Evolutionary conservation across 2,888 invertebrate genomes (phyloP), one percentile per base, ranked within the genome.

Genomic region (Clusia tigrina): DNA sequence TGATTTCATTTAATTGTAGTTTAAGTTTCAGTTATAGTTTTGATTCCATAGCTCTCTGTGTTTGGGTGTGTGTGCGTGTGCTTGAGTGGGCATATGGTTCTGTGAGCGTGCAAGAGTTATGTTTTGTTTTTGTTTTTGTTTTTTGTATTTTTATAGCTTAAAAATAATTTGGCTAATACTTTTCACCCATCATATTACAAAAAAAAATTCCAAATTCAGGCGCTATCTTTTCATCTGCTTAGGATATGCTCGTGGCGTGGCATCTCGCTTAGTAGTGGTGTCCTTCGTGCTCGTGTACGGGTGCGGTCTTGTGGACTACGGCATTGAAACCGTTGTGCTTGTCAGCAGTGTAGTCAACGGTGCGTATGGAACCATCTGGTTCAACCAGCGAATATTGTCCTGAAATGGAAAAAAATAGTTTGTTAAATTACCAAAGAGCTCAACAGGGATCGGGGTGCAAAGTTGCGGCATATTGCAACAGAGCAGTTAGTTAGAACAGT

Each of bases 281-380:
- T 60, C 76, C 77, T 69, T 80, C 80, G 38, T 78, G 77, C 54
- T 81, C 81, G 60, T 83, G 83, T 60, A 81, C 79, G 48, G 84
- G 83, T 59, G 81, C 82, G 22, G 84, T 84, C 76, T 83, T 83
- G 69, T 84, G 84, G 22, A 84, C 84, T 32, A 84, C 81, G 38
- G 84, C 84, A 67, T 84, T 84, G 75, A 84, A 84, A 54, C 83
- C 83, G 61, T 83, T 84, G 70, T 84, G 83, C 70, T 84, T 84
- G 64, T 84, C 84, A 62, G 84, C 84, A 32, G 84, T 83, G 66
- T 84, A 84, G 69, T 84, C 84, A 48, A 84, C 84, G 38, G 90
- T 91, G 70, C 91, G 87, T 67, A 91, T 89, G 59, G 90, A 90
- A 68, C 91, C 91, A 82, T 91, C 91, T 58, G 90, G 89, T 81